phyloP scores from a whole-genome alignment of 1,140 invertebrate species.

The Drosophila pachea region DNA sequence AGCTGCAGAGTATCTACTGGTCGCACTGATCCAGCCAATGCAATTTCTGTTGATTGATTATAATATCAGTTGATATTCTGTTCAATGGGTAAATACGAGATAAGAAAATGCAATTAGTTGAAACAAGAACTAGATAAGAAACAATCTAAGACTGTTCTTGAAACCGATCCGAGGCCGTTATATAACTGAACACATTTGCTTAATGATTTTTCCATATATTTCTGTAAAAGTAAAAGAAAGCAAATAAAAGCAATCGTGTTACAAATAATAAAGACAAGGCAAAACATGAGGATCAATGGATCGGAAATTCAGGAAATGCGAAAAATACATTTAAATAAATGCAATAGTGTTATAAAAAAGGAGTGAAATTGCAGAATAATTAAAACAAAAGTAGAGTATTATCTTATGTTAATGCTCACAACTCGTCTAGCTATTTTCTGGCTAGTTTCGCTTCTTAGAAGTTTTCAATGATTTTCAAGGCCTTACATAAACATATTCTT shows the following conservation, averaged over 20 bases:
- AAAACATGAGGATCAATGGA: neutral
- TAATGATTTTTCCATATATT: too few species aligned
- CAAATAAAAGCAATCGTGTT: too few species aligned
- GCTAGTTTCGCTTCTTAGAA: too few species aligned
- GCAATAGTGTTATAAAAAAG: neutral
- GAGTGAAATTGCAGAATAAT: neutral
- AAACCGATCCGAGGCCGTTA: too few species aligned
- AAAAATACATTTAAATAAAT: neutral
- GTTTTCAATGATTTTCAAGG: too few species aligned
- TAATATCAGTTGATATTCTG: neutral
- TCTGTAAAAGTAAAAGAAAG: too few species aligned
- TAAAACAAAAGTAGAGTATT: neutral
- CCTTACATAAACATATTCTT: neutral
- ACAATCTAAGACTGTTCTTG: neutral
- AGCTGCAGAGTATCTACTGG: neutral
- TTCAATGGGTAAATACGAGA: neutral
- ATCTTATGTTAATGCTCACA: too few species aligned
- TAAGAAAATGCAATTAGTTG: slow-evolving; percentile 16
- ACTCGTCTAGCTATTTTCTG: too few species aligned
- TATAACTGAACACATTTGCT: neutral
- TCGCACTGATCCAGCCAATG: neutral
- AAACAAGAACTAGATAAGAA: slow-evolving; percentile 6
- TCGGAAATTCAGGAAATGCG: neutral
- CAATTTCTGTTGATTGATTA: neutral
- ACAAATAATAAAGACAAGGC: too few species aligned